Percentiles rank a stretch among this genome's conserved stretches.
phyloP scores from a whole-genome alignment of 1,140 invertebrate species.

The Hyles euphorbiae region DNA sequence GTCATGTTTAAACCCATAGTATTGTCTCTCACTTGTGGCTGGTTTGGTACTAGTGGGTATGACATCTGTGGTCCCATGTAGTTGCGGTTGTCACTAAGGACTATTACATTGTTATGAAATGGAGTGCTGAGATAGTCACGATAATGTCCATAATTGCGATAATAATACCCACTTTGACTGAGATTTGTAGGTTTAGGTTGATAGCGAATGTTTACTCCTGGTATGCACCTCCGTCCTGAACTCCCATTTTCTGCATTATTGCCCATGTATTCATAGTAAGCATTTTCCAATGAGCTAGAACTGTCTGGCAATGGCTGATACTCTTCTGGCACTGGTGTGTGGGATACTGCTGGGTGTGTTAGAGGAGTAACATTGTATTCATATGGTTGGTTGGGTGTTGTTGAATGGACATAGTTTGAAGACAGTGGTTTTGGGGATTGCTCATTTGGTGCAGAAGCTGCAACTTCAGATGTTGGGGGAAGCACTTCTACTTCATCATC shows the following conservation, averaged over 20 bases:
- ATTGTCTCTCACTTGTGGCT: neutral
- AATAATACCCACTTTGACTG: constrained; percentile 42
- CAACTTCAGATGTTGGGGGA: constrained; percentile 38
- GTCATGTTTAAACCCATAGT: constrained; percentile 7
- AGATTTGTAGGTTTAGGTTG: constrained; percentile 49
- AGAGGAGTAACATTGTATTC: constrained; percentile 41
- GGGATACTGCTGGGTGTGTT: constrained; percentile 39
- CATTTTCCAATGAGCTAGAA: constrained; percentile 51
- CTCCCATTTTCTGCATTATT: constrained; percentile 36
- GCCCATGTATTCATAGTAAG: constrained; percentile 8
- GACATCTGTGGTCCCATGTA: constrained; percentile 39
- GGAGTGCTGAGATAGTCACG: constrained; percentile 36
- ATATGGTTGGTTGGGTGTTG: constrained; percentile 47
- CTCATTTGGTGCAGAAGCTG: constrained; percentile 25
- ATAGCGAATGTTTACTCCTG: constrained; percentile 56
- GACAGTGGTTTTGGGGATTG: constrained; percentile 50
- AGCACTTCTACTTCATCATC: constrained; percentile 71
- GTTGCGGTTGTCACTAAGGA: constrained; percentile 45
- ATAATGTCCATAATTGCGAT: constrained; percentile 46
- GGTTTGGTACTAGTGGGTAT: constrained; percentile 35
- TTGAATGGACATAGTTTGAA: constrained; percentile 61
- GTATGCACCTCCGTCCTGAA: constrained; percentile 30
- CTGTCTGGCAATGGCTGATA: constrained; percentile 67
- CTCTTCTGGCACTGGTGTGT: constrained; percentile 63
- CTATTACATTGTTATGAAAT: constrained; percentile 47